Base-by-base conservation (phyloP, 2,797 vertebrate genomes). In the Antrozous pallidus region DNA sequence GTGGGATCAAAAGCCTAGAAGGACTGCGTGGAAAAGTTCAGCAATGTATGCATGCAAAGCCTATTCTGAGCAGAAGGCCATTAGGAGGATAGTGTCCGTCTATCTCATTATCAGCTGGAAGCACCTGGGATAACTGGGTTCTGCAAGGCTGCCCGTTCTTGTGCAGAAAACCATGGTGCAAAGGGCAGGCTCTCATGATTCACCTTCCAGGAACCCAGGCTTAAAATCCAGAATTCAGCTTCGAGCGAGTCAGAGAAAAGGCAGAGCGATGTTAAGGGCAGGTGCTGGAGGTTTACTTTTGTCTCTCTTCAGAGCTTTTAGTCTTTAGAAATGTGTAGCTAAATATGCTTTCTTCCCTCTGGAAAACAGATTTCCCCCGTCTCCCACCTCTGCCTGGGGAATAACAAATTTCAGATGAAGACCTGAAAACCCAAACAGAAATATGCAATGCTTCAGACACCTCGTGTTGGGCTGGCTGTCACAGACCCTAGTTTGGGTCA, bases 1-100 rank as follows among this genome's bases (percentile, higher is more conserved):
- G 1, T 69, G 96, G 95, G 96, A 96, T 93, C 61, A 49, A 90
- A 92, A 95, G 93, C 94, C 95, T 93, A 77, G 81, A 84, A 90
- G 84, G 93, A 56, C 95, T 88, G 89, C 0, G 3, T 93, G 93
- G 95, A 69, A 91, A 93, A 83, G 95, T 96, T 97, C 85, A 91
- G 90, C 47, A 61, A 67, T 73, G 63, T 90, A 78, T 80, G 40
- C 33, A 0, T 4, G 58, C 74, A 77, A 22, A 81, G 69, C 88
- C 69, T 74, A 2, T 28, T 75, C 67, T 33, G 71, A 94, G 47
- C 65, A 28, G 58, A 67, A 69, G 75, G 40, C 51, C 4, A 0
- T 49, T 26, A 71, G 26, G 26, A 81, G 83, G 94, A 73, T n/a
- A 36, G 80, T 61, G 61, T 31, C 70, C 2, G 1, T 63, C 74